A percentile compares a stretch with the other conserved stretches of the same genome.
Conservation (phyloP, 2,113 vertebrate species). For the Pygoscelis adeliae region DNA sequence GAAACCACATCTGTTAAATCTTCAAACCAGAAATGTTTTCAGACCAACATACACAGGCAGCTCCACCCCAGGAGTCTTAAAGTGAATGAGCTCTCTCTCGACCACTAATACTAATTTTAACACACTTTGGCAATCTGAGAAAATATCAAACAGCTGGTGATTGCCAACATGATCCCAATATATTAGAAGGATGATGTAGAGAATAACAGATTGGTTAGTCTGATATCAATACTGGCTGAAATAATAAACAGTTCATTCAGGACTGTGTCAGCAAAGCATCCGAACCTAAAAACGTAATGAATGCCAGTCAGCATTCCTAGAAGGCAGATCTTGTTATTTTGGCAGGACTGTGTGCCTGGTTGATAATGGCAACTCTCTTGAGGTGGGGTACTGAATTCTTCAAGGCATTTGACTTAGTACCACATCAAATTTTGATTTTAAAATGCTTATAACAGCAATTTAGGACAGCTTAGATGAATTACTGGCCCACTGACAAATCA, state of each 20-base stretch:
- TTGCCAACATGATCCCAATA: neutral
- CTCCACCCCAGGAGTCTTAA: neutral
- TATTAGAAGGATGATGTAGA: neutral
- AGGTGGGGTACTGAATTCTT: neutral
- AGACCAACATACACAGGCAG: neutral
- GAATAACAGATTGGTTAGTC: neutral
- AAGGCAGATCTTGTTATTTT: neutral
- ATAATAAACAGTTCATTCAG: neutral
- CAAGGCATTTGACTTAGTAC: neutral
- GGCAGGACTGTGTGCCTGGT: neutral
- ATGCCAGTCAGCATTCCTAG: neutral
- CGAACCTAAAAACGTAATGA: neutral
- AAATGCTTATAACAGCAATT: neutral
- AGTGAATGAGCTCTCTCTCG: neutral
- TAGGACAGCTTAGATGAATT: neutral
- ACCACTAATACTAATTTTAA: neutral
- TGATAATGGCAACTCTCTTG: neutral
- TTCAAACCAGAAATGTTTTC: neutral
- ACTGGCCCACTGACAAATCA: neutral
- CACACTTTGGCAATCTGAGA: neutral
- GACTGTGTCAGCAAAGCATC: neutral
- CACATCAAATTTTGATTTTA: neutral
- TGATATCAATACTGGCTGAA: neutral
- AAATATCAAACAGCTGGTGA: neutral
- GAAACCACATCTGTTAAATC: neutral